A percentile compares a stretch with the other conserved stretches of the same genome.
Evolutionary conservation across 30 jellyfish, hydroid and myxozoan species (phyloP).

Genomic region (Pseudorhiza aurosa): DNA sequence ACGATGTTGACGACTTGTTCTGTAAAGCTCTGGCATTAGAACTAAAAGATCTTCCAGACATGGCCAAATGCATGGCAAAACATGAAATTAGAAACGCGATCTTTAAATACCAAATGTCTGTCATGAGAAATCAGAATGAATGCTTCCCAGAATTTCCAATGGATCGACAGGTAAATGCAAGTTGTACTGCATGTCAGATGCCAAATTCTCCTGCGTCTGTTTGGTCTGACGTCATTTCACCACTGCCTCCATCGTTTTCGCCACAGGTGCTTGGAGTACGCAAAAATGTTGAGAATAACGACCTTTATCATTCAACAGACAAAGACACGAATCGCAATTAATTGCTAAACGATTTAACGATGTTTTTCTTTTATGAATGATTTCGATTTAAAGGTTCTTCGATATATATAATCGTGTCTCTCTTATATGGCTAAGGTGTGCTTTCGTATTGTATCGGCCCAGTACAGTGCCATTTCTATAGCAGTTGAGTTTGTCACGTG

Average conservation of each 20-base stretch:
- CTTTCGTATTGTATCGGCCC: too few relatives aligned
- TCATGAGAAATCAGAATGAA: conserved; percentile 3
- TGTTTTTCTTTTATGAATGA: too few relatives aligned
- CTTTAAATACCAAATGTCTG: conserved; percentile 41
- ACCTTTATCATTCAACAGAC: neutral
- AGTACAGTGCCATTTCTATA: too few relatives aligned
- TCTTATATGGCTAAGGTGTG: too few relatives aligned
- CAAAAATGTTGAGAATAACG: neutral
- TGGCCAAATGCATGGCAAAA: conserved; percentile 24
- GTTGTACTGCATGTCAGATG: neutral
- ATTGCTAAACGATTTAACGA: too few relatives aligned
- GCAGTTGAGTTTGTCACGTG: too few relatives aligned
- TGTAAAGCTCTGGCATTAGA: conserved; percentile 18
- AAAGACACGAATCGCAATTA: neutral
- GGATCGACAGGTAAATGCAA: neutral
- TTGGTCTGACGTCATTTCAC: neutral
- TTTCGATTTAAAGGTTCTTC: too few relatives aligned
- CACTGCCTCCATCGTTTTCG: neutral
- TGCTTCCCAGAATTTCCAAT: neutral
- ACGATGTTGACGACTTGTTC: conserved; percentile 35
- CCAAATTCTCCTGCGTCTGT: neutral
- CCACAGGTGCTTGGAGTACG: neutral
- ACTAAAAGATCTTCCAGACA: conserved; percentile 28
- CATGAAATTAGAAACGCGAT: conserved; percentile 39
- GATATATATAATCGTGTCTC: too few relatives aligned